phyloP scores from a whole-genome alignment of 2,888 invertebrate genomes.

The Keiferia lycopersicella region DNA sequence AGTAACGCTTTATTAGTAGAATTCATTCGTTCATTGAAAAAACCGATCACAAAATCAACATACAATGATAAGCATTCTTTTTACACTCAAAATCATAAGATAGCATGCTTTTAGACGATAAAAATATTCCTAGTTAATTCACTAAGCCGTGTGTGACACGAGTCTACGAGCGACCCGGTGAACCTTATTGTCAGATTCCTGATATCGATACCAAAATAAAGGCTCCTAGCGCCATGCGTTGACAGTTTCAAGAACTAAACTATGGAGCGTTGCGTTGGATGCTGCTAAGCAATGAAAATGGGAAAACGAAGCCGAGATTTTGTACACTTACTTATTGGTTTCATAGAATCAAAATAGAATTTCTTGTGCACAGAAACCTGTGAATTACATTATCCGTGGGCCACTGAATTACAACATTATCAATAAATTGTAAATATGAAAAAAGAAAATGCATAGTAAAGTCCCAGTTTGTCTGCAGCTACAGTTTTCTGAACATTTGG shows the following conservation, averaged over 20 bases:
- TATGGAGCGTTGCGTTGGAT: not conserved
- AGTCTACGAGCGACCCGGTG: not conserved
- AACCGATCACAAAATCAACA: too few species aligned
- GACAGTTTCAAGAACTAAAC: not conserved
- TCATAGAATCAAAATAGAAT: not conserved
- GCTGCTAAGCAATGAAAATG: conserved; percentile 9
- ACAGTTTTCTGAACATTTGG: not conserved
- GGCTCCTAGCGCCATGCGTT: conserved; percentile 8
- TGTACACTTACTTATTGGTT: not conserved
- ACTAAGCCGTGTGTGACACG: not conserved
- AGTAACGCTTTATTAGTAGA: too few species aligned
- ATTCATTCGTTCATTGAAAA: too few species aligned
- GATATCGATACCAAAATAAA: not conserved
- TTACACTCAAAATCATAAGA: too few species aligned
- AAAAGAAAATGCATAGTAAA: not conserved
- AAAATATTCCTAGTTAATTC: too few species aligned
- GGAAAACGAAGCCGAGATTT: not conserved
- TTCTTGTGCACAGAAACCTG: not conserved
- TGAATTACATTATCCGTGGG: too few species aligned
- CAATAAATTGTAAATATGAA: not conserved
- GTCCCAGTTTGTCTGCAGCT: not conserved
- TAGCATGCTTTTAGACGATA: not conserved
- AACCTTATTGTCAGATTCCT: not conserved
- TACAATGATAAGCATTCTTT: too few species aligned
- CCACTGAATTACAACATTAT: not conserved